Conservation (phyloP, 2,888 invertebrate genomes). For the Hemistola chrysoprasaria region DNA sequence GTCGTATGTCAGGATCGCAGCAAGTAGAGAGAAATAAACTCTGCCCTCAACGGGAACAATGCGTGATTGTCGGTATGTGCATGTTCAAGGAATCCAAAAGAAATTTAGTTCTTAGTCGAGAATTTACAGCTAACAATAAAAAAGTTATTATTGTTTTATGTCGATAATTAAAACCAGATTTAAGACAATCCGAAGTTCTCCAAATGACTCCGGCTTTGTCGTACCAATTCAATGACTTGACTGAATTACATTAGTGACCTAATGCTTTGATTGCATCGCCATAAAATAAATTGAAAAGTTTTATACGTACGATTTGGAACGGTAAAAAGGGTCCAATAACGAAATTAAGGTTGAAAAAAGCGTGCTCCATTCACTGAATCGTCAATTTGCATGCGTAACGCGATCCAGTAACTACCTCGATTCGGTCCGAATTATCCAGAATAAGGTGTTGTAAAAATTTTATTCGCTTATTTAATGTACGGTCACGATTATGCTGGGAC, state of each 20-base stretch:
- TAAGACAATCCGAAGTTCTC: conserved; percentile 7
- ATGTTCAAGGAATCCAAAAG: too few species aligned
- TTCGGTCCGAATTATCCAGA: conserved; percentile 53
- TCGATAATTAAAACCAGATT: neutral
- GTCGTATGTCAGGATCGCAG: too few species aligned
- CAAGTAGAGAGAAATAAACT: too few species aligned
- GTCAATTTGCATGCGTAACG: conserved; percentile 65
- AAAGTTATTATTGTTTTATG: too few species aligned
- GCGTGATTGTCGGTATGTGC: too few species aligned
- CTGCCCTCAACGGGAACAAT: too few species aligned
- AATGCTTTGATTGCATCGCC: conserved; percentile 29
- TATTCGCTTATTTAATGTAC: conserved; percentile 45
- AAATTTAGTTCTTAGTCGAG: too few species aligned
- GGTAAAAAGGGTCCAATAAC: conserved; percentile 48
- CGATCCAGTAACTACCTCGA: conserved; percentile 54
- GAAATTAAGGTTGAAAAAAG: conserved; percentile 53
- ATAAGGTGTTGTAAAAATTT: conserved; percentile 52
- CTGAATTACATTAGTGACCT: conserved; percentile 28
- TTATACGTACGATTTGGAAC: conserved; percentile 37
- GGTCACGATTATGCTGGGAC: conserved; percentile 9
- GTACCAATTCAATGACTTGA: conserved; percentile 19
- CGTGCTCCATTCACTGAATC: conserved; percentile 45
- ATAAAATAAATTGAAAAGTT: conserved; percentile 36
- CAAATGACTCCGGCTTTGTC: conserved; percentile 17
- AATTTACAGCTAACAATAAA: too few species aligned